Conservation (phyloP, 2,797 vertebrate genomes). For the Diglossa cyanea region DNA sequence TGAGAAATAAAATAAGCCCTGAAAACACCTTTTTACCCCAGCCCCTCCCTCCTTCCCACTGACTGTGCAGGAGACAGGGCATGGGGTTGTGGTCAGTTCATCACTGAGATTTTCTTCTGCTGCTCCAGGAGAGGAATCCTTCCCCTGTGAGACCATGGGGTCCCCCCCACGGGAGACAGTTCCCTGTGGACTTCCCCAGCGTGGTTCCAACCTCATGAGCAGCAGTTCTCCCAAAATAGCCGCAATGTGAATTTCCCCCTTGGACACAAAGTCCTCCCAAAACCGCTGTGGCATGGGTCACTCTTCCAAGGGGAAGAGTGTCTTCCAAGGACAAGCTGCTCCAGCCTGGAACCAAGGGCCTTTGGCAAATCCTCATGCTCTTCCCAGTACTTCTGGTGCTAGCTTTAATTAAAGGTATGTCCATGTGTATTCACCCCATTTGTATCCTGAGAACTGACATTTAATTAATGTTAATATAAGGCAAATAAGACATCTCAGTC, state of each 20-base stretch:
- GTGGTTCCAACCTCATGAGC: rapidly evolving
- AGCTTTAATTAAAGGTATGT: neutral
- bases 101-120: rapidly evolving
- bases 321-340: neutral
- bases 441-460: neutral
- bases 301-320: neutral
- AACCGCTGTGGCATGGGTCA: neutral
- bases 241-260: rapidly evolving
- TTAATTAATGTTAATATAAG: neutral
- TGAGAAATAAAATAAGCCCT: neutral
- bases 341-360: neutral
- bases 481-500: neutral
- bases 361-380: neutral
- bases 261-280: no score
- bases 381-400: neutral
- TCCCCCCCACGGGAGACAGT: rapidly evolving
- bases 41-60: neutral
- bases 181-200: rapidly evolving
- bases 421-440: neutral
- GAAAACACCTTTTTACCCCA: neutral
- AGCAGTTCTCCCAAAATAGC: neutral
- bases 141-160: rapidly evolving
- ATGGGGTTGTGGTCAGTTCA: rapidly evolving
- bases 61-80: rapidly evolving
- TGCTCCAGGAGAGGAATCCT: neutral